These are phyloP conservation scores for Thaleichthys pacificus DNA, from an alignment of 2,797 vertebrate species.

Conservation along the genomic window DNA sequence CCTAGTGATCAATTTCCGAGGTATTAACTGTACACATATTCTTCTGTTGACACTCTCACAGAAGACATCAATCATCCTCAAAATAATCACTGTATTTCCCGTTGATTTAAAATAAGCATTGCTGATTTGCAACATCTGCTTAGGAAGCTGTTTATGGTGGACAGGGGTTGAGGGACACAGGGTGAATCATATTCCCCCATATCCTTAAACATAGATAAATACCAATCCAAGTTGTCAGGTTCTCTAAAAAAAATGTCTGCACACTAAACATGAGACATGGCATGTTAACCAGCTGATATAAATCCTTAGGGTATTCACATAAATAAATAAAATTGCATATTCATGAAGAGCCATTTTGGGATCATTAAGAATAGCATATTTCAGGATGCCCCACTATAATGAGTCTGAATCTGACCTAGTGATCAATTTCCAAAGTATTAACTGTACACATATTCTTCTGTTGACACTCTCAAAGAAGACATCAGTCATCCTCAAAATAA, in stretches of 20 bases:
- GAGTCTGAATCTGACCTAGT: not conserved
- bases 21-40: not conserved
- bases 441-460: not conserved
- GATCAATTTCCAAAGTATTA: not conserved
- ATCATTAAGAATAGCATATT: not conserved
- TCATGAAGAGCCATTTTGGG: not conserved
- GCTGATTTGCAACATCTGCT: not conserved
- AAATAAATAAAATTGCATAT: not conserved
- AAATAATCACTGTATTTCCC: slow-evolving; percentile 1
- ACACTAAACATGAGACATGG: slow-evolving; percentile 13
- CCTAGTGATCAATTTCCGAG: not conserved
- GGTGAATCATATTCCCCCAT: not conserved
- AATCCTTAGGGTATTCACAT: slow-evolving; percentile 9
- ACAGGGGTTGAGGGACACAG: not conserved
- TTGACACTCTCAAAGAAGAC: not conserved
- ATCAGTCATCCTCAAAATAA: not conserved
- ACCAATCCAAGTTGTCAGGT: not conserved
- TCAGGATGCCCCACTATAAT: not conserved
- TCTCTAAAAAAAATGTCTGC: slow-evolving; percentile 9
- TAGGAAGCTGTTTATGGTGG: not conserved
- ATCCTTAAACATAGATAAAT: too few relatives aligned
- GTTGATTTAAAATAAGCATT: not conserved
- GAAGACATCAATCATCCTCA: not conserved
- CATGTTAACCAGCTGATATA: slow-evolving; percentile 6
- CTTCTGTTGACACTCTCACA: not conserved